Base-by-base conservation (phyloP, 2,888 invertebrate genomes). In the Hylaea fasciaria region DNA sequence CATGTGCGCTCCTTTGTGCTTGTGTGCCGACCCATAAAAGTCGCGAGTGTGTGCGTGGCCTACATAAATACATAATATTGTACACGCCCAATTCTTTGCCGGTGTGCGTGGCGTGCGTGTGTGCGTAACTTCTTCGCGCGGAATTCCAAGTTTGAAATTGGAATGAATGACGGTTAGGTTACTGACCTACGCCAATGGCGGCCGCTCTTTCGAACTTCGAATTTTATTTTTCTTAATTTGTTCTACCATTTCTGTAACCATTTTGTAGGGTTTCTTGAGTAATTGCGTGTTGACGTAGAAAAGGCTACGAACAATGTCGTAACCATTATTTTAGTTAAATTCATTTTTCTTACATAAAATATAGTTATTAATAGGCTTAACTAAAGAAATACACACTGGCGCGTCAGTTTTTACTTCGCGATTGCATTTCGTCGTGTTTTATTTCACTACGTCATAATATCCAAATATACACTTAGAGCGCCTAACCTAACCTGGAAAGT, bases 121-220 rank as follows among this genome's bases (percentile, higher is more conserved):
- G 87, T 87, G 87, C 81, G 89, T 85, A 80, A 73, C 82, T 88
- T 86, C 90, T 89, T 88, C 87, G 85, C 82, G 81, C 83, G 83
- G 87, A 86, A 87, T 89, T 90, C 85, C 87, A 91, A 91, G 85
- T 90, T 91, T 87, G 85, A 86, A 90, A 88, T 88, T 88, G 86
- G 86, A 89, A 89, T 90, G 88, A 91, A 89, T 89, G 90, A 87
- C 89, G 89, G 82, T 84, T 83, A 85, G 90, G 90, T 91, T 86
- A 83, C 88, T 88, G 88, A 91, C 90, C 91, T 89, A 88, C 72
- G 85, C 76, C 84, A 87, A 64, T 68, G 63, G 65, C 57, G 55
- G 56, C 60, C 59, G 57, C 65, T 69, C 60, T 57, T 65, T 45
- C 58, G 22, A 69, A 66, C 59, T 69, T 67, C 22, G 48, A 56